A percentile compares a stretch with the other conserved stretches of the same genome.
Evolutionary conservation across 2,113 vertebrate species (phyloP).

Genomic region (Ceyx cyanopectus): DNA sequence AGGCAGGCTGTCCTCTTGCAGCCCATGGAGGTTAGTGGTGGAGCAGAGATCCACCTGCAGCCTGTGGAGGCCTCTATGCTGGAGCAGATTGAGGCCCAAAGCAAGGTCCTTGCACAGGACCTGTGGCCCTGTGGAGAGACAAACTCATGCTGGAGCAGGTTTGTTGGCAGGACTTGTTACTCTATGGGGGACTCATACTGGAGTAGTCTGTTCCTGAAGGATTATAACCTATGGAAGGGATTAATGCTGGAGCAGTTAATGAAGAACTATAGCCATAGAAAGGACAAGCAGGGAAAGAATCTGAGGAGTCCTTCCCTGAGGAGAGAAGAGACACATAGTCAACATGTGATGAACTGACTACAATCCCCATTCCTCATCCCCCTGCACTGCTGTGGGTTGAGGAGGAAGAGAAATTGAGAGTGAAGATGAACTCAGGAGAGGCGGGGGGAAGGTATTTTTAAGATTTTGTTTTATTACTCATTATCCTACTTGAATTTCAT

Average conservation of each 20-base stretch:
- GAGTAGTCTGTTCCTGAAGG: neutral
- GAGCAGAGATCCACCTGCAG: neutral
- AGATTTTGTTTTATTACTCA: neutral
- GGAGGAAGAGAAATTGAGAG: fast-evolving
- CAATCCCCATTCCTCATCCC: fast-evolving
- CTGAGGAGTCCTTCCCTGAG: neutral
- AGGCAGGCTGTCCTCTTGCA: neutral
- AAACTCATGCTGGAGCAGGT: neutral
- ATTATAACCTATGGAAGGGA: neutral
- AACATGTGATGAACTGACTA: neutral
- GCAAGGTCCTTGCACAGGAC: neutral
- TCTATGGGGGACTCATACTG: fast-evolving
- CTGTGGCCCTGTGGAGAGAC: neutral
- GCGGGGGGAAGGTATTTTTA: neutral
- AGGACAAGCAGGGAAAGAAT: neutral
- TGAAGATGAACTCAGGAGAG: neutral
- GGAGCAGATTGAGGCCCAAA: neutral
- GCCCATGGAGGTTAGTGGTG: too few relatives aligned
- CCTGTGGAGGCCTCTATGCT: neutral
- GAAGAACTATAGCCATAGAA: neutral
- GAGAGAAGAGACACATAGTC: neutral
- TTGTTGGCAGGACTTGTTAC: neutral
- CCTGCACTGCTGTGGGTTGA: neutral
- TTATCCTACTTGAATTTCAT: neutral
- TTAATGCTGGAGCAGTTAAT: neutral